A percentile compares a stretch with the other conserved stretches of the same genome.
Conservation (phyloP, 2,888 invertebrate genomes). For the Agriopis aurantiaria region DNA sequence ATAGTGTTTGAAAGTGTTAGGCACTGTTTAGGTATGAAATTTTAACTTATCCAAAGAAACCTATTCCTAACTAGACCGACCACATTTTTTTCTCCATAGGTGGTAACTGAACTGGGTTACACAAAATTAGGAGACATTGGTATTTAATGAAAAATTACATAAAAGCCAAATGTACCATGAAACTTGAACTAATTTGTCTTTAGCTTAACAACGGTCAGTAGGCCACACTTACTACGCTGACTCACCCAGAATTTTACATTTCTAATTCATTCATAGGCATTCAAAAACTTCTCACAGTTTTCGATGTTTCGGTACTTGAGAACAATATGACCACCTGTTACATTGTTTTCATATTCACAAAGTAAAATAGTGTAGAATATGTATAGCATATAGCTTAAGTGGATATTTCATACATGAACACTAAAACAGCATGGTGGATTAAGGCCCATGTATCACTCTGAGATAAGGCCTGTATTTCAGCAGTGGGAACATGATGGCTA, state of each 20-base stretch:
- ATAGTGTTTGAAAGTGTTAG: too few species aligned
- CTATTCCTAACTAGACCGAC: too few species aligned
- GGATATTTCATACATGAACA: too few species aligned
- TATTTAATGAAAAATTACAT: background rate
- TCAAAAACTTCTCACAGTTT: conserved; percentile 17
- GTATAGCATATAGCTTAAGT: conserved; percentile 5
- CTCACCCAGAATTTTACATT: conserved; percentile 16
- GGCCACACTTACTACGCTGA: conserved; percentile 9
- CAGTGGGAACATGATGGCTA: too few species aligned
- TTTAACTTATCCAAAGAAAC: too few species aligned
- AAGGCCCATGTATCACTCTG: too few species aligned
- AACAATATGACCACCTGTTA: conserved; percentile 34
- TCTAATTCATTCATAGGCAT: conserved; percentile 20
- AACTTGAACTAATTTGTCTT: conserved; percentile 7
- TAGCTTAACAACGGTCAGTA: conserved; percentile 9
- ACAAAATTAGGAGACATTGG: background rate
- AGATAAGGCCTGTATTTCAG: too few species aligned
- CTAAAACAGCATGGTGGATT: too few species aligned
- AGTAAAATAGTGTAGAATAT: conserved; percentile 4
- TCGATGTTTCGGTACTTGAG: conserved; percentile 9
- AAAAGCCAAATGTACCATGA: background rate
- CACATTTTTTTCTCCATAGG: too few species aligned
- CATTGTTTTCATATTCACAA: conserved; percentile 29
- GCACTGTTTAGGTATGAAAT: too few species aligned
- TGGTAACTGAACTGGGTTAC: background rate